Percentiles rank a stretch among this genome's conserved stretches.
Evolutionary conservation across 2,113 vertebrate genomes (phyloP).

Genomic region (Anseranas semipalmata): DNA sequence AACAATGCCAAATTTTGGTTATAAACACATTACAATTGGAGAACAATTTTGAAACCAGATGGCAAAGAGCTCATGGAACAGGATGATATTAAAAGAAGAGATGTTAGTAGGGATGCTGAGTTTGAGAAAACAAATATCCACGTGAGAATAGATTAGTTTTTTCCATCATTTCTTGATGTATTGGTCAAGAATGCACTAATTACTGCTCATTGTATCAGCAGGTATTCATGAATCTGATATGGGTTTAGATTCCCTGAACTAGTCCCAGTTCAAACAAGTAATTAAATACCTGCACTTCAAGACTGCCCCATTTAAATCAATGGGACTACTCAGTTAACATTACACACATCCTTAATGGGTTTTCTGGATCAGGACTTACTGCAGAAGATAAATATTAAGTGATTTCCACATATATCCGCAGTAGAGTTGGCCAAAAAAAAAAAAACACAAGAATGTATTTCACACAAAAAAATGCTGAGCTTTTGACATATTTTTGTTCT

Average conservation of each 20-base stretch:
- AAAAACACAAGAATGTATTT: neutral
- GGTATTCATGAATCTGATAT: neutral
- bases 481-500: neutral
- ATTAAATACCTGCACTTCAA: neutral
- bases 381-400: neutral
- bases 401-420: neutral
- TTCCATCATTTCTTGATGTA: neutral
- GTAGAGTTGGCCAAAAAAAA: neutral
- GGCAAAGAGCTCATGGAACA: neutral
- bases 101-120: neutral
- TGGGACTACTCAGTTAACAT: neutral
- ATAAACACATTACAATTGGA: neutral
- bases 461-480: fast-evolving
- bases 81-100: neutral
- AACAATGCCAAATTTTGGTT: neutral
- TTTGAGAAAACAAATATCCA: neutral
- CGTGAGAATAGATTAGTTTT: neutral
- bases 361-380: neutral
- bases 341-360: neutral
- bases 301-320: neutral
- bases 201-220: neutral
- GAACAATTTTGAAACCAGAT: neutral
- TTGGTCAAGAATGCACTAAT: neutral
- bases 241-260: neutral
- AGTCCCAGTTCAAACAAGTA: neutral